phyloP scores from a whole-genome alignment of 2,797 vertebrate species.

The Chelmon rostratus region DNA sequence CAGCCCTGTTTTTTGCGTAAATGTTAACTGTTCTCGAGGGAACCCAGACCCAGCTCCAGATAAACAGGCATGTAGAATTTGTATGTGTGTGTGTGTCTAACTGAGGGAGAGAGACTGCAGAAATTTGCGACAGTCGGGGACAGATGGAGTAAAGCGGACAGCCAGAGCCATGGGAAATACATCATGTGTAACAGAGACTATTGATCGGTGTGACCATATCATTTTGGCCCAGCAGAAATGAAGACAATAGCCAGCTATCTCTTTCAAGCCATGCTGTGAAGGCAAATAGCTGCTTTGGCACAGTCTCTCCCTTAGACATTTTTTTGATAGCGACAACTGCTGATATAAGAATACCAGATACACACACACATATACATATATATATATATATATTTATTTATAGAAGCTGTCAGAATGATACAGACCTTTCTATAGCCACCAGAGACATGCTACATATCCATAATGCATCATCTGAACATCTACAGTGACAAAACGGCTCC shows the following conservation, averaged over 20 bases:
- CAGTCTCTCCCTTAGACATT: constrained; percentile 35
- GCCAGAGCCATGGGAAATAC: constrained; percentile 83
- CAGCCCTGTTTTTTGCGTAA: constrained; percentile 52
- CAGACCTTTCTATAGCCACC: constrained; percentile 38
- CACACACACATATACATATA: too few species aligned
- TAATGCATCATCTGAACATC: constrained; percentile 54
- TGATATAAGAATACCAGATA: constrained; percentile 38
- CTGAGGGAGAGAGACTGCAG: constrained; percentile 2
- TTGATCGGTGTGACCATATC: constrained; percentile 77
- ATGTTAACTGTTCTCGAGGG: constrained; percentile 51
- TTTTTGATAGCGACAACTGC: constrained; percentile 37
- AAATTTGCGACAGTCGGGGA: constrained; percentile 64
- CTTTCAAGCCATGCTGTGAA: constrained; percentile 53
- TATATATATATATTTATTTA: constrained; percentile 26
- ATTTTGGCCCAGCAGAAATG: constrained; percentile 72
- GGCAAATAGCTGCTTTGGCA: constrained; percentile 54
- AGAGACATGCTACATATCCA: constrained; percentile 42
- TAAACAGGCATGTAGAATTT: constrained; percentile 47
- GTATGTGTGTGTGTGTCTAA: constrained; percentile 21
- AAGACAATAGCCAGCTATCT: constrained; percentile 71
- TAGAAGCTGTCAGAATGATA: constrained; percentile 46
- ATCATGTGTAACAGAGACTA: constrained; percentile 83
- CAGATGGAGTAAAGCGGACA: constrained; percentile 79
- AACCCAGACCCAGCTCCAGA: constrained; percentile 32
- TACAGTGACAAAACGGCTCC: constrained; percentile 47